Evolutionary conservation across 2,797 vertebrate genomes (phyloP).

Genomic region (Coregonus ussuriensis): DNA sequence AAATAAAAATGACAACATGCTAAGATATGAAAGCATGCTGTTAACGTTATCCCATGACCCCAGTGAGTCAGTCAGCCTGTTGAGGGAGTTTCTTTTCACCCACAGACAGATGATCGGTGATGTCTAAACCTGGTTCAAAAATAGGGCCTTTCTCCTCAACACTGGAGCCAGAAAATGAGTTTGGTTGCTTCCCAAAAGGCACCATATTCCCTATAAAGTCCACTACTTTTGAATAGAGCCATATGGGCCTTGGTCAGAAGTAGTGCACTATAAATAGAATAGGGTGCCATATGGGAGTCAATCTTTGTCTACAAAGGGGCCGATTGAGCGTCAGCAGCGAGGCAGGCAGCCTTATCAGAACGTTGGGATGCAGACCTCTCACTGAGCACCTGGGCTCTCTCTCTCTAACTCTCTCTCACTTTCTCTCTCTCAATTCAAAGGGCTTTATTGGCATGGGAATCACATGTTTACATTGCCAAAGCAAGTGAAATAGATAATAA

Average conservation of each 20-base stretch:
- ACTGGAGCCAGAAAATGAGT: background rate
- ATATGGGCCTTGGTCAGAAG: background rate
- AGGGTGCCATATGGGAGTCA: background rate
- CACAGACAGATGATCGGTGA: background rate
- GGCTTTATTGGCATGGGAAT: too few relatives aligned
- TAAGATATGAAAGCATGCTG: background rate
- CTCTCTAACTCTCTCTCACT: background rate
- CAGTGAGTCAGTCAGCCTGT: background rate
- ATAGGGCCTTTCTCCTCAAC: background rate
- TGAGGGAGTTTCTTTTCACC: background rate
- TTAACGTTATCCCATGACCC: background rate
- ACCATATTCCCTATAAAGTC: too few relatives aligned
- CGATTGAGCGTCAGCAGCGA: background rate
- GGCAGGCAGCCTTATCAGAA: background rate
- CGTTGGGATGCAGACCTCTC: background rate
- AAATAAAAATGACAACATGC: background rate
- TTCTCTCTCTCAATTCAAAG: too few relatives aligned
- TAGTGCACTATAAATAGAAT: background rate
- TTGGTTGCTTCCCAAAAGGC: too few relatives aligned
- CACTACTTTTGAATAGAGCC: background rate
- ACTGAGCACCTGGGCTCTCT: background rate
- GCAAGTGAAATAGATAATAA: too few relatives aligned
- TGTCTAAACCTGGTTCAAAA: background rate
- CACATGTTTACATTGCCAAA: too few relatives aligned
- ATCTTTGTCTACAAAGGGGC: background rate